These are phyloP conservation scores for Netelia fuscicornis DNA, from an alignment of 2,888 invertebrate genomes.

Conservation along the genomic window DNA sequence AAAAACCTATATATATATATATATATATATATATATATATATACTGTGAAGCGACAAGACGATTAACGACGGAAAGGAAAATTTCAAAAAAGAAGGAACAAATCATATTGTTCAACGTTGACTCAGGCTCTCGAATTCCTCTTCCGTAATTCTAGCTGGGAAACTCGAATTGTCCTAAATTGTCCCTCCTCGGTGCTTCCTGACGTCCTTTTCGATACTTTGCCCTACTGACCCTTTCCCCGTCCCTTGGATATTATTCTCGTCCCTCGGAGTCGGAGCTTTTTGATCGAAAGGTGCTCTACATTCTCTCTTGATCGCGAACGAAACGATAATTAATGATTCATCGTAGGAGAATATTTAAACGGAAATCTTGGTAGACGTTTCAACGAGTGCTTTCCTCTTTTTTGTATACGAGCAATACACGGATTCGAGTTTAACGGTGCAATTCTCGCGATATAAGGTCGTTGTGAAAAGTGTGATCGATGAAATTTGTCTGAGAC, in stretches of 20 bases:
- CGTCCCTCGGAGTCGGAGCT: conserved; percentile 4
- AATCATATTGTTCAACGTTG: conserved; percentile 10
- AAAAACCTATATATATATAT: conserved; percentile 34
- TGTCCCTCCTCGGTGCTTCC: conserved; percentile 69
- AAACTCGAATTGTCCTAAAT: conserved; percentile 52
- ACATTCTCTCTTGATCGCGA: conserved; percentile 45
- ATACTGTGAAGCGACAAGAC: conserved; percentile 37
- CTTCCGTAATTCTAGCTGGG: neutral
- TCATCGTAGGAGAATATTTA: conserved; percentile 3
- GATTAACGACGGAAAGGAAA: conserved; percentile 23
- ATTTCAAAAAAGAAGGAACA: neutral
- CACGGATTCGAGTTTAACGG: conserved; percentile 33
- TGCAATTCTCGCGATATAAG: conserved; percentile 10
- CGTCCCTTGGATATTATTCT: neutral
- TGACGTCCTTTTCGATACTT: conserved; percentile 8
- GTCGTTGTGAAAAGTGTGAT: neutral
- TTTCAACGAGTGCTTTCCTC: conserved; percentile 22
- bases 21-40: conserved; percentile 24
- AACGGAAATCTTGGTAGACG: conserved; percentile 8
- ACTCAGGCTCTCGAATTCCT: conserved; percentile 27
- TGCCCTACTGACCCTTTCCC: neutral
- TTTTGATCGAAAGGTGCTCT: conserved; percentile 58
- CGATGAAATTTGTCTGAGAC: neutral
- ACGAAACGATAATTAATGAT: neutral
- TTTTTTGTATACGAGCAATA: conserved; percentile 62